Conservation (phyloP, 2,888 invertebrate genomes). For the Pyralis farinalis region DNA sequence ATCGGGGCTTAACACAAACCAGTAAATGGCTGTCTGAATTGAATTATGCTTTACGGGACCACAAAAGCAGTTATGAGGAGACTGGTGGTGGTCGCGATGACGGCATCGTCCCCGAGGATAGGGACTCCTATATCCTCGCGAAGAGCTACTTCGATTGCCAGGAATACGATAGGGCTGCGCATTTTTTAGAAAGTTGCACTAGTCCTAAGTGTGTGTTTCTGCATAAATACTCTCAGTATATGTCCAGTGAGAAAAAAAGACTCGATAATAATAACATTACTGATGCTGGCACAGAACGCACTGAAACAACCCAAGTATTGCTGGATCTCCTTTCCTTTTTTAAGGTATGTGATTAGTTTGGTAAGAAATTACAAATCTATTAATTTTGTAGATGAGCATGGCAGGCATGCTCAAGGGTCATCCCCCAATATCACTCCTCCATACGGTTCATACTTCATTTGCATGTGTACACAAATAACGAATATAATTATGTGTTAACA, state of each 20-base stretch:
- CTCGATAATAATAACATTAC: constrained; percentile 83
- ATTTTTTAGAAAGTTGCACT: constrained; percentile 86
- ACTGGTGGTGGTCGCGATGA: constrained; percentile 52
- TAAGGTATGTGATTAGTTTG: constrained; percentile 46
- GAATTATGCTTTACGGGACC: constrained; percentile 87
- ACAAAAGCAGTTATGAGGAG: constrained; percentile 80
- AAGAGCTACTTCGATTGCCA: constrained; percentile 94
- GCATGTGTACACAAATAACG: too few species aligned
- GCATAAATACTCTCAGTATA: constrained; percentile 91
- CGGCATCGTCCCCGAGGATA: constrained; percentile 81
- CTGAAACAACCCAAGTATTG: constrained; percentile 65
- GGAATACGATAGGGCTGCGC: constrained; percentile 94
- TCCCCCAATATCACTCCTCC: too few species aligned
- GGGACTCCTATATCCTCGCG: constrained; percentile 88
- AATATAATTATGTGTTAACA: too few species aligned
- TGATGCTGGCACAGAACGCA: constrained; percentile 58
- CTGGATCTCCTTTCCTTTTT: constrained; percentile 67
- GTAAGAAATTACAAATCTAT: too few species aligned
- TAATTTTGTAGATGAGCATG: too few species aligned
- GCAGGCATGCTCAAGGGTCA: too few species aligned
- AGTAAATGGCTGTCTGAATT: constrained; percentile 95
- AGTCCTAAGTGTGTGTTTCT: constrained; percentile 90
- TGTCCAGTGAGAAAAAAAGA: constrained; percentile 94
- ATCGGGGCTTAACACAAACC: constrained; percentile 89
- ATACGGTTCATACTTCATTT: too few species aligned